These are phyloP conservation scores for Melitaea athalia DNA, from an alignment of 2,888 invertebrate genomes.

Conservation along the genomic window DNA sequence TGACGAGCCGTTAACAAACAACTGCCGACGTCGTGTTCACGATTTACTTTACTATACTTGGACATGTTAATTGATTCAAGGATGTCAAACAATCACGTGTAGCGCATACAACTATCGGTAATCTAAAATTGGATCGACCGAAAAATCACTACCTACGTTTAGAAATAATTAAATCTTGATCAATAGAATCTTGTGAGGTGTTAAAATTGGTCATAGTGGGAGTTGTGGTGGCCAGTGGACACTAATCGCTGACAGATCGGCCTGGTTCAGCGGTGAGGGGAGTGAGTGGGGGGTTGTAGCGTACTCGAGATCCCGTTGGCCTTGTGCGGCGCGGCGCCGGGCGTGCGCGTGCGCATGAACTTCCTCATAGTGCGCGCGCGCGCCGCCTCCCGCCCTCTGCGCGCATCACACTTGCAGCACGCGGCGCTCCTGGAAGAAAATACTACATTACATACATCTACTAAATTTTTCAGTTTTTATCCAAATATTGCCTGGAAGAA, in stretches of 20 bases:
- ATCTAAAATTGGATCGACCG: not conserved
- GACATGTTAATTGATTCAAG: slow-evolving; percentile 20
- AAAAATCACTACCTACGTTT: not conserved
- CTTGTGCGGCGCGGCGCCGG: slow-evolving; percentile 34
- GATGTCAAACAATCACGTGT: slow-evolving; percentile 1
- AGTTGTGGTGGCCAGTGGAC: no score
- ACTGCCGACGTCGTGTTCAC: not conserved
- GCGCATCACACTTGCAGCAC: slow-evolving; percentile 1
- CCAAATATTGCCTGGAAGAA: no score
- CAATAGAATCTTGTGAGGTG: no score
- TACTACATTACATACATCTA: no score
- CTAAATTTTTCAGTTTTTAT: no score
- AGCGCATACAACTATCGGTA: not conserved
- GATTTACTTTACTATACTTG: slow-evolving; percentile 1
- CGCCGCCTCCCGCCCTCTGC: slow-evolving; percentile 28
- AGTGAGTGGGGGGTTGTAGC: slow-evolving; percentile 36
- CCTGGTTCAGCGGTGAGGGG: no score
- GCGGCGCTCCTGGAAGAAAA: not conserved
- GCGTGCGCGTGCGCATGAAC: slow-evolving; percentile 63
- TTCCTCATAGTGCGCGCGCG: slow-evolving; percentile 57
- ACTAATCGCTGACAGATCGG: no score
- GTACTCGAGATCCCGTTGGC: slow-evolving; percentile 53
- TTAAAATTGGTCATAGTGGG: no score
- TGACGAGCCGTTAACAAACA: not conserved
- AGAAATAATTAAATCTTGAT: not conserved